These are phyloP conservation scores for Picathartes gymnocephalus DNA, from an alignment of 2,113 vertebrate genomes.

Conservation along the genomic window DNA sequence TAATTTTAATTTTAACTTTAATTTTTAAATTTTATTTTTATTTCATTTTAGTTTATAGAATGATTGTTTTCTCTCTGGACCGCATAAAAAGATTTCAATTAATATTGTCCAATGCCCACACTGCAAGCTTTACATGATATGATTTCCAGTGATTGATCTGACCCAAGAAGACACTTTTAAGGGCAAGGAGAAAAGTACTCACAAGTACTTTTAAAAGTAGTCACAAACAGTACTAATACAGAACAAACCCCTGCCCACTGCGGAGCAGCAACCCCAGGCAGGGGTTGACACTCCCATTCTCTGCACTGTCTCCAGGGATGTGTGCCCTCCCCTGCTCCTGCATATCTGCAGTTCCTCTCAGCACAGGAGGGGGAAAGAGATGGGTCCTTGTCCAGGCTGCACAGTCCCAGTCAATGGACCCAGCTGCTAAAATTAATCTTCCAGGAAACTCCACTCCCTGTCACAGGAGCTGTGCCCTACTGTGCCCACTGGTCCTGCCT, in stretches of 20 bases:
- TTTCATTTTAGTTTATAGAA: background rate
- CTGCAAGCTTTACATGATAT: background rate
- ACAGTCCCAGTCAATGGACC: background rate
- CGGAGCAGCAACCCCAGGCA: background rate
- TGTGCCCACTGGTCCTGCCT: background rate
- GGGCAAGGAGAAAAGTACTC: background rate
- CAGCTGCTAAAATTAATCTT: background rate
- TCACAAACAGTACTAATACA: background rate
- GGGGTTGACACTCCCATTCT: background rate
- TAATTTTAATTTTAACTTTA: background rate
- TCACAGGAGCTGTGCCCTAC: background rate
- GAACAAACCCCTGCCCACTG: background rate
- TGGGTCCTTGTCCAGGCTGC: fast-evolving
- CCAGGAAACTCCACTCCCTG: background rate
- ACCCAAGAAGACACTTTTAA: background rate
- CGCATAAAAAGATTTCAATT: background rate
- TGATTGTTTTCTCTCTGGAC: background rate
- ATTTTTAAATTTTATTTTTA: background rate
- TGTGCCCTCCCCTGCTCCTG: background rate
- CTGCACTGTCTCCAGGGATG: background rate
- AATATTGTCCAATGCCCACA: background rate
- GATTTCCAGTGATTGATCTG: background rate
- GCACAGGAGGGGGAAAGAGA: background rate
- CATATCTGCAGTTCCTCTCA: background rate
- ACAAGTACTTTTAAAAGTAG: no score